Evolutionary conservation across 2,888 invertebrate genomes (phyloP).

Genomic region (Caenorhabditis macrosperma): DNA sequence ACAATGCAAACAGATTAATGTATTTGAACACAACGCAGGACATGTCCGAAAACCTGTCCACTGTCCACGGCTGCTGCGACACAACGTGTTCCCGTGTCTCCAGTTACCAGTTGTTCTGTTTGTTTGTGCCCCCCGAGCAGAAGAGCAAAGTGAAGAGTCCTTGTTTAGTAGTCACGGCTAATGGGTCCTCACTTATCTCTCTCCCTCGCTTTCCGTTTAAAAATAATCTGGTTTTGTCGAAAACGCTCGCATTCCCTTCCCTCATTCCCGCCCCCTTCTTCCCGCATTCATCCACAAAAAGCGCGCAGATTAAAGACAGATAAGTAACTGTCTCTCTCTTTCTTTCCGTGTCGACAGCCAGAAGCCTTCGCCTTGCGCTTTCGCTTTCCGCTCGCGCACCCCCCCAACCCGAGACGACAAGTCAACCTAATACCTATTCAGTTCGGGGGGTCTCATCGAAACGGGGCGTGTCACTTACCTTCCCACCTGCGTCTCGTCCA

Average conservation of each 20-base stretch:
- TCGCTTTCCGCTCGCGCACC: constrained; percentile 33
- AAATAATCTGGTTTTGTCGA: constrained; percentile 23
- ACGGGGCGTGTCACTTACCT: constrained; percentile 48
- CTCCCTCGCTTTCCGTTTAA: no score
- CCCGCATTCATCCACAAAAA: neutral
- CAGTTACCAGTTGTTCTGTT: constrained; percentile 48
- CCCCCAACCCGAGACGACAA: constrained; percentile 29
- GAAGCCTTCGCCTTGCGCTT: constrained; percentile 9
- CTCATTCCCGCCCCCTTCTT: neutral
- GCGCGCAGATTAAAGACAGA: neutral
- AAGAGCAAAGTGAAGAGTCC: constrained; percentile 45
- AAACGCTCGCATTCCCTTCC: neutral
- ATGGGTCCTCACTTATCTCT: neutral
- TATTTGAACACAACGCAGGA: constrained; percentile 13
- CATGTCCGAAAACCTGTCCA: constrained; percentile 13
- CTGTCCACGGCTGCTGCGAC: neutral
- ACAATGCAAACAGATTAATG: constrained; percentile 21
- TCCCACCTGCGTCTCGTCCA: constrained; percentile 17
- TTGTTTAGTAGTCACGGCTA: constrained; percentile 17
- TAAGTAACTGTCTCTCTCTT: constrained; percentile 3
- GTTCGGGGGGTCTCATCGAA: constrained; percentile 20
- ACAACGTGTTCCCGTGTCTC: constrained; percentile 12
- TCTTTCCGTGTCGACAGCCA: constrained; percentile 18
- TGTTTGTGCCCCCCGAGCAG: constrained; percentile 35
- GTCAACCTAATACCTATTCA: constrained; percentile 53